Conservation (phyloP, 35 echinoderm and acorn worm genomes). For the Heliocidaris erythrogramma region DNA sequence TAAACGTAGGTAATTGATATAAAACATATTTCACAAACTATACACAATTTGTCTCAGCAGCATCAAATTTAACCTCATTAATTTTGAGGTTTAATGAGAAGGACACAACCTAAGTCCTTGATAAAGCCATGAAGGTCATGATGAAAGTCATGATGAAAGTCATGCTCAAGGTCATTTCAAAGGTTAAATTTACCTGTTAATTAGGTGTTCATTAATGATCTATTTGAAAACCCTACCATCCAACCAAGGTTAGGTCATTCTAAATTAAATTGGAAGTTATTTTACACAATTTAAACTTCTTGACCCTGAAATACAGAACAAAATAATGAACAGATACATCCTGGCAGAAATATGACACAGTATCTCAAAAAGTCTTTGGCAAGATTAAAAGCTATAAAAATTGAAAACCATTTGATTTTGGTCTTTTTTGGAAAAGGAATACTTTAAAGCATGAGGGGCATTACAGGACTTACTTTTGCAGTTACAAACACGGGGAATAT, state of each 20-base stretch:
- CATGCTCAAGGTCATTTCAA: not conserved
- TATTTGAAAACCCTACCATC: not conserved
- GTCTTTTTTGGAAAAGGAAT: no score
- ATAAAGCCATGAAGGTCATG: not conserved
- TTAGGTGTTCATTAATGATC: not conserved
- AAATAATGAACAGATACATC: no score
- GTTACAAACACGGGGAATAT: no score
- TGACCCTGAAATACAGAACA: no score
- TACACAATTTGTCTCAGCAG: not conserved
- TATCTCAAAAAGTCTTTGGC: not conserved
- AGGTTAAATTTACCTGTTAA: not conserved
- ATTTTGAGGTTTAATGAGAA: not conserved
- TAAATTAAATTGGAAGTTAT: not conserved
- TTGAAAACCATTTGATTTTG: no score
- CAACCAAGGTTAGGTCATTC: not conserved
- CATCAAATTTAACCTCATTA: not conserved
- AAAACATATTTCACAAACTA: not conserved
- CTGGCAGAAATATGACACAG: no score
- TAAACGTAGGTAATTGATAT: not conserved
- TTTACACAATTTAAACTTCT: no score
- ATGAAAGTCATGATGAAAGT: not conserved
- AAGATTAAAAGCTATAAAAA: not conserved
- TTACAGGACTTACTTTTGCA: no score
- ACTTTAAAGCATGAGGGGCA: no score
- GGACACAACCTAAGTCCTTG: not conserved